Conservation (phyloP, 2,113 vertebrate species). For the Macrotis lagotis region DNA sequence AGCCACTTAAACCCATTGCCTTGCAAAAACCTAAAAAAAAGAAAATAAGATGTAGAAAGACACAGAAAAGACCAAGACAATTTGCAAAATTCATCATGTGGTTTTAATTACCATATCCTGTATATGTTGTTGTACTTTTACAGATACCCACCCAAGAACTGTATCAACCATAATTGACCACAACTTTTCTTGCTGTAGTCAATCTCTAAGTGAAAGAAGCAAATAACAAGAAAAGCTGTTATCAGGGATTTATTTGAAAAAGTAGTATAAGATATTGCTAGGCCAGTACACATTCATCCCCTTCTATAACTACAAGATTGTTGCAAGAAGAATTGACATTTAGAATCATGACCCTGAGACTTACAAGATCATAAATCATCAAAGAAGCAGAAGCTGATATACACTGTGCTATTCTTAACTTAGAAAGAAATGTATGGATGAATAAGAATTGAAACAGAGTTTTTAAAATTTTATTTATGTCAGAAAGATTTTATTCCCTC, state of each 20-base stretch:
- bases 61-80: neutral
- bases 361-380: slow-evolving; percentile 24
- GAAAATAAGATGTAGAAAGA: too few species aligned
- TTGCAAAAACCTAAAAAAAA: too few species aligned
- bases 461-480: slow-evolving; percentile 11
- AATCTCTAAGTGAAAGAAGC: slow-evolving; percentile 21
- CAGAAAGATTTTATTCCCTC: slow-evolving; percentile 35
- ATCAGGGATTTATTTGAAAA: slow-evolving; percentile 47
- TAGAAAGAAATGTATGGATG: slow-evolving; percentile 32
- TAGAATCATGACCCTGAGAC: slow-evolving; percentile 8
- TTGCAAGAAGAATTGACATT: slow-evolving; percentile 33
- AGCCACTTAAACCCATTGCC: too few species aligned
- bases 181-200: neutral
- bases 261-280: neutral
- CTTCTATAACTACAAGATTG: slow-evolving; percentile 17
- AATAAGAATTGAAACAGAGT: slow-evolving; percentile 36
- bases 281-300: neutral
- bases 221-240: slow-evolving; percentile 15
- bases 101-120: neutral
- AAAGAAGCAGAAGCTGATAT: slow-evolving; percentile 24
- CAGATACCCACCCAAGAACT: neutral
- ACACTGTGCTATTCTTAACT: slow-evolving; percentile 42
- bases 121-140: neutral
- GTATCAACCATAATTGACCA: neutral
- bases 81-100: neutral